Conservation (phyloP, 1,140 invertebrate species). For the Solenopsis fugax region DNA sequence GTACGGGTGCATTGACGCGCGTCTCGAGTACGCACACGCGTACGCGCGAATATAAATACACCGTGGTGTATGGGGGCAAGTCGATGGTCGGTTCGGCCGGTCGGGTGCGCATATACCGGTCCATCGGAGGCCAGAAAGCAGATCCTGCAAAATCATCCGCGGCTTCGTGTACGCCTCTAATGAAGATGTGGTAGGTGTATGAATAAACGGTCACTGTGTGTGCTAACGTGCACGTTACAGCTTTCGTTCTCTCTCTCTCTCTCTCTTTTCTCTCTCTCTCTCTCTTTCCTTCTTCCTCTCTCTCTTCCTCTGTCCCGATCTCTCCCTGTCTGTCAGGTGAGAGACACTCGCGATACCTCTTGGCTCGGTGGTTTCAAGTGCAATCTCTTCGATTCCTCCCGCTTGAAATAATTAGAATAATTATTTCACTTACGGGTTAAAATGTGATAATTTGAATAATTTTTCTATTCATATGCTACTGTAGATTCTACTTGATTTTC, state of each 20-base stretch:
- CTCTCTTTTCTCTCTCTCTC: constrained; percentile 23
- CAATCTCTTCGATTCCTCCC: constrained; percentile 32
- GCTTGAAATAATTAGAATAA: constrained; percentile 33
- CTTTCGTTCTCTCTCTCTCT: constrained; percentile 32
- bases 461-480: neutral
- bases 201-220: constrained; percentile 63
- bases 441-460: constrained; percentile 1
- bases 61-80: constrained; percentile 38
- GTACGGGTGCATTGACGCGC: neutral
- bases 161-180: constrained; percentile 62
- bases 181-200: constrained; percentile 74
- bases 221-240: constrained; percentile 47
- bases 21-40: constrained; percentile 4
- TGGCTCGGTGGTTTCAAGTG: constrained; percentile 33
- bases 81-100: constrained; percentile 43
- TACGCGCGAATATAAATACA: constrained; percentile 45
- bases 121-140: constrained; percentile 53
- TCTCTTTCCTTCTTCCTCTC: constrained; percentile 17
- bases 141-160: constrained; percentile 74
- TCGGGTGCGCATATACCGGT: constrained; percentile 51
- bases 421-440: constrained; percentile 15
- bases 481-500: neutral
- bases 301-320: constrained; percentile 7
- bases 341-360: constrained; percentile 42
- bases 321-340: constrained; percentile 37